Evolutionary conservation across 1,140 invertebrate genomes (phyloP), one percentile per base, ranked within the genome.

Genomic region (Drosophila eugracilis): DNA sequence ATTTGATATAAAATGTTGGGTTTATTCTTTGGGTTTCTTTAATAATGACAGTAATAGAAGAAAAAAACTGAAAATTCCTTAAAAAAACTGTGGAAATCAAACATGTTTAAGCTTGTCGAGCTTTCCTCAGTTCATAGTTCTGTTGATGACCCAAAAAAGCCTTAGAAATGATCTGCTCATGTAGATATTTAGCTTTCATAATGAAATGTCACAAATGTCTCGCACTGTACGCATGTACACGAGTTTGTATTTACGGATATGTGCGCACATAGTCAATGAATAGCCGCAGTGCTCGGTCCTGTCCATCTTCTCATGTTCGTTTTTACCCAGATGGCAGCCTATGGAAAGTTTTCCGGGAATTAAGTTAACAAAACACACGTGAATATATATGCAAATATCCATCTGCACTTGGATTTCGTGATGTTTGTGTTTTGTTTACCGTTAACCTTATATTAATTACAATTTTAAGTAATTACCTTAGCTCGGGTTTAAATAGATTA

Each of bases 351-450:
- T 59, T 42, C 45, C 36, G 44, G 60, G 60, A 67, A 67, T 67
- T 67, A 67, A 67, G 63, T 67, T 52, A 66, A 67, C 63, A 52
- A 67, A 66, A 50, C 58, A 42, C 59, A 50, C 36, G 36, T 65
- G 17, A 62, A 19, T 6, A 5, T 14, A 19, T 12, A 32, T 32
- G 3, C 21, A 34, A 49, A 34, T 57, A 26, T 17, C 17, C 24
- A 26, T 17, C 17, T 28, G 24, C 15, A 66, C n/a, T 19, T 12
- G 6, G 7, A 49, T 24, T 12, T 48, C 15, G 0, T 34, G 6
- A 21, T 57, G 14, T 17, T 10, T 24, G 14, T 7, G 15, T 34
- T 58, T 44, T 34, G 21, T 12, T 7, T 34, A 12, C 4, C 6
- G 26, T 34, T 44, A 44, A 26, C 10, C 1, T n/a, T 14, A 10